Base-by-base conservation (phyloP, 2,797 vertebrate species). In the Galagoides demidoff region DNA sequence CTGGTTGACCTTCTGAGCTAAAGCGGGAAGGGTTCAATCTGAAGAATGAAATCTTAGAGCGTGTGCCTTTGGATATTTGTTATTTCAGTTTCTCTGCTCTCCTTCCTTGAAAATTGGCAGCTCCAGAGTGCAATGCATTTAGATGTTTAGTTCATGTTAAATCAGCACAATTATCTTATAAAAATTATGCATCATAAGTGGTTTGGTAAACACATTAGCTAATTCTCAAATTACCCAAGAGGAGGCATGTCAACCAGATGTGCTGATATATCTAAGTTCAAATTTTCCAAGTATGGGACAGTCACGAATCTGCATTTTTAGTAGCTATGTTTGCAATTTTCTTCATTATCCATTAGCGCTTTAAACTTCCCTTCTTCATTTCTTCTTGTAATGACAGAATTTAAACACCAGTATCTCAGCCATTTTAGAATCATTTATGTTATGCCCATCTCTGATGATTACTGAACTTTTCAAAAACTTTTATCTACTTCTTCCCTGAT, bases 101-200 rank as follows among this genome's bases (percentile, higher is more conserved):
- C 16, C 31, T 68, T 93, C 64, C 70, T 89, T 87, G 61, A 90
- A 94, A 95, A 59, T 14, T 85, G 45, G 81, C 85, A 95, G 86
- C 29, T 88, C 59, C 29, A 68, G 76, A 66, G n/a, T 86, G 92
- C 37, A 39, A 8, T 64, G 29, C 77, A 91, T 95, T 96, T 83
- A 52, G n/a, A 94, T 77, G 96, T 70, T 90, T 94, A 66, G 64
- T 66, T 92, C 52, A 52, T 85, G 63, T 82, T 89, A 71, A 92
- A 92, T 96, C 87, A 84, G 71, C 85, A 95, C 85, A 96, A 94
- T 93, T 90, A 73, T 87, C 94, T 93, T 81, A 66, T 88, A 94
- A 96, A 96, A 96, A 92, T 52, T 95, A 66, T 77, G 76, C 83
- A 81, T 92, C 59, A 25, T n/a, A 95, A 96, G 71, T 95, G 82